These are phyloP conservation scores for Allygus modestus DNA, from an alignment of 2,888 invertebrate species.

Conservation along the genomic window DNA sequence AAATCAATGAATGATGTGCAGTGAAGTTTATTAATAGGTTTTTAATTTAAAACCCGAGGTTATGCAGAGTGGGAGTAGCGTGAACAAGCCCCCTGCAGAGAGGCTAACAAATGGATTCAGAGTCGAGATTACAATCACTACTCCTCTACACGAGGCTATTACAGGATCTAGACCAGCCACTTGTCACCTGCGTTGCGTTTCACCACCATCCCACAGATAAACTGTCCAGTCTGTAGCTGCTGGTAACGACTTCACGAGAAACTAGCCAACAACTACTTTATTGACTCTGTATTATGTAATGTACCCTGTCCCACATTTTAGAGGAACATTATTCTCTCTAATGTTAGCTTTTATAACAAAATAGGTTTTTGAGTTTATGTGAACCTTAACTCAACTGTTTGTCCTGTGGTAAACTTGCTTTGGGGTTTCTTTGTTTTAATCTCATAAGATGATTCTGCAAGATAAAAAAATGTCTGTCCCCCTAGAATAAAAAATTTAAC, in stretches of 20 bases:
- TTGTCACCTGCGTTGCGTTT: constrained; percentile 43
- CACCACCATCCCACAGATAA: constrained; percentile 25
- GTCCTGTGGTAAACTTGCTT: too few relatives aligned
- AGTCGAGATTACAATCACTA: constrained; percentile 35
- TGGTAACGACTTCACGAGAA: neutral
- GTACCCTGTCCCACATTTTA: neutral
- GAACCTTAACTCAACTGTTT: too few relatives aligned
- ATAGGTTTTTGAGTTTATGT: too few relatives aligned
- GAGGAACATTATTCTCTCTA: too few relatives aligned
- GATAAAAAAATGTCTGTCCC: too few relatives aligned
- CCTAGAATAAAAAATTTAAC: too few relatives aligned
- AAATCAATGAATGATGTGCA: constrained; percentile 1
- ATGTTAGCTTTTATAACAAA: too few relatives aligned
- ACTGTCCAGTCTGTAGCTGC: constrained; percentile 1
- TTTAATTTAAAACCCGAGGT: constrained; percentile 18
- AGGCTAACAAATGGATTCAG: constrained; percentile 32
- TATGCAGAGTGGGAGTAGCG: constrained; percentile 43
- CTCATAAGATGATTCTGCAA: too few relatives aligned
- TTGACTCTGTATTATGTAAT: neutral
- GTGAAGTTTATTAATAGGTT: constrained; percentile 9
- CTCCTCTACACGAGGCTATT: constrained; percentile 41
- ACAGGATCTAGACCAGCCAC: constrained; percentile 45
- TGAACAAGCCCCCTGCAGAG: constrained; percentile 30
- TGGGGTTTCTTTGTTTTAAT: too few relatives aligned
- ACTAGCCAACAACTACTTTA: constrained; percentile 7